Conservation (phyloP, 2,113 vertebrate species). For the Daboia siamensis region DNA sequence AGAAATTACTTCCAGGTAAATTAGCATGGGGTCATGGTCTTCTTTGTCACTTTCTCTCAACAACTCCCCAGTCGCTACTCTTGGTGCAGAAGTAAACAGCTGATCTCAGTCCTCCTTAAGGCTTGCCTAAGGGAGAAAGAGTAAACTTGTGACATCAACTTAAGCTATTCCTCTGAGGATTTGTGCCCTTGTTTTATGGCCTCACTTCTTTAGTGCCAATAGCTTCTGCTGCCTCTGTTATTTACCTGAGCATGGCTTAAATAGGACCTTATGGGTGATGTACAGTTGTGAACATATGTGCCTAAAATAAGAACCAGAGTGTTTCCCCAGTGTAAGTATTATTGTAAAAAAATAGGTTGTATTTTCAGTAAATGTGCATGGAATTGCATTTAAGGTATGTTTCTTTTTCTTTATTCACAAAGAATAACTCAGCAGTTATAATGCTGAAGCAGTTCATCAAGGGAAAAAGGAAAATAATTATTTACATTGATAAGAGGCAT, state of each 20-base stretch:
- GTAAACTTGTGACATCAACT: not conserved
- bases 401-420: not conserved
- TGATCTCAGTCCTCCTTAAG: slow-evolving; percentile 44
- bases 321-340: not conserved
- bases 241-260: slow-evolving; percentile 36
- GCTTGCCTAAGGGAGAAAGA: slow-evolving; percentile 35
- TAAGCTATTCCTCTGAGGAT: not conserved
- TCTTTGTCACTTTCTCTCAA: not conserved
- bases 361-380: not conserved
- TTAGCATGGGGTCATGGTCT: not conserved
- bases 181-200: not conserved
- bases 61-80: not conserved
- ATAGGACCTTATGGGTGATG: slow-evolving; percentile 15
- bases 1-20: not conserved
- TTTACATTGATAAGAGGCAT: not conserved
- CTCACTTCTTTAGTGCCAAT: slow-evolving; percentile 15
- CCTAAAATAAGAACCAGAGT: not conserved
- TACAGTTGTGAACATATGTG: not conserved
- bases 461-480: not conserved
- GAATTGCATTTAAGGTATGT: not conserved
- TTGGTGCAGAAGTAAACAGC: not conserved
- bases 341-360: not conserved
- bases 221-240: not conserved
- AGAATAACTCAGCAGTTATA: too few species aligned
- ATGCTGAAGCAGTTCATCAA: not conserved